phyloP scores from a whole-genome alignment of 2,797 vertebrate genomes.

The Phrynocephalus vlangalii region DNA sequence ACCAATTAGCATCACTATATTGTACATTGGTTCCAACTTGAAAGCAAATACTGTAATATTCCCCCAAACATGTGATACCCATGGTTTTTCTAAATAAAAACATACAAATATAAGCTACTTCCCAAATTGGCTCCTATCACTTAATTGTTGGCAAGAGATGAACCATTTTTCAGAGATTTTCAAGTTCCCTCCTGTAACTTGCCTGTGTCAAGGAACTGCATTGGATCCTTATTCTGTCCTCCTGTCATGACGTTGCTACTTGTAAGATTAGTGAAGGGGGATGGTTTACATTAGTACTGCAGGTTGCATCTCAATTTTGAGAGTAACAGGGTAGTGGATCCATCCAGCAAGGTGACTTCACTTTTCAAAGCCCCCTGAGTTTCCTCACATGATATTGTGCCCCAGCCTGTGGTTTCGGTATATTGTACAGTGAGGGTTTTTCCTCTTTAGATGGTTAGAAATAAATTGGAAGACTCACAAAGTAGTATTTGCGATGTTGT shows the following conservation, averaged over 20 bases:
- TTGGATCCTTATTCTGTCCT: background rate
- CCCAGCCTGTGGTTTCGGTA: background rate
- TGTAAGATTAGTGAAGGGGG: too few species aligned
- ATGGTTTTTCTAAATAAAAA: too few species aligned
- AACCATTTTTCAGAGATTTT: background rate
- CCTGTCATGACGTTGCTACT: background rate
- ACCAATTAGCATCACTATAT: too few species aligned
- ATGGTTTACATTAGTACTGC: background rate
- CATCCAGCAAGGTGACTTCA: background rate
- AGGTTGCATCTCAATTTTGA: background rate
- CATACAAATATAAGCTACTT: background rate
- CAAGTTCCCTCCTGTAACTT: background rate
- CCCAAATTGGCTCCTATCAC: background rate
- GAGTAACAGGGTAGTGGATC: background rate
- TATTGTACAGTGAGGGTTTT: background rate
- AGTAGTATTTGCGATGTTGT: background rate
- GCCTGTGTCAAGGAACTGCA: background rate
- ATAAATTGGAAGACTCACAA: background rate
- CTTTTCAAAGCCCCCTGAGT: background rate
- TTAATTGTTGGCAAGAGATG: too few species aligned
- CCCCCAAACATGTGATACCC: too few species aligned
- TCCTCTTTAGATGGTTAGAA: background rate
- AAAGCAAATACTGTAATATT: too few species aligned
- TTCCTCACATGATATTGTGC: background rate
- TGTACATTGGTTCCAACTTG: too few species aligned